Base-by-base conservation (phyloP, 2,113 vertebrate genomes). In the Lanius ludovicianus region DNA sequence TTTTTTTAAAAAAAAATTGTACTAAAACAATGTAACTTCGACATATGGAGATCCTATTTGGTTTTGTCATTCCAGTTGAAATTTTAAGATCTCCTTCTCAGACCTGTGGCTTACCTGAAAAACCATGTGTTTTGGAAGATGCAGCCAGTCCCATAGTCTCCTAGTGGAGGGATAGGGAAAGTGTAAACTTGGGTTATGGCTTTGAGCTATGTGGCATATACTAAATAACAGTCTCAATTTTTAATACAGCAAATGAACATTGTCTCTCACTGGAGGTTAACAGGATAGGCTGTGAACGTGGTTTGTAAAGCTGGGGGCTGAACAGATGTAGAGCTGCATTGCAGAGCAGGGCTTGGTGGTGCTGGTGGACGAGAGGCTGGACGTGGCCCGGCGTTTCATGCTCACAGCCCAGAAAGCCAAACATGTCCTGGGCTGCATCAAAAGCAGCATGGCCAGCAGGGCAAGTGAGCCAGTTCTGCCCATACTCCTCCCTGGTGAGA, bases 141-240 rank as follows among this genome's bases (percentile, higher is more conserved):
- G 49, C 11, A 74, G 12, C 4, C 10, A 19, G 20, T 53, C 21
- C 7, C 3, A 4, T 47, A 18, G 14, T 69, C 23, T 75, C 9
- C n/a, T 56, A n/a, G 37, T 23, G 79, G 28, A 27, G 28, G 15
- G 19, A 53, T 33, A 8, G 24, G 4, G 9, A 74, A 69, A 19
- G 37, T 76, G 33, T 53, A 39, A 1, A 53, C 15, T 1, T 1
- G 7, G 35, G 11, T 85, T 65, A 39, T 4, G 15, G 17, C 14
- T 75, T 87, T 84, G 16, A 52, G 35, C 41, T 89, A 0, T 10
- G 24, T 81, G 21, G 22, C 7, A 2, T 77, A 9, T 21, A 8
- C 13, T 68, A 77, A 75, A n/a, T 49, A 65, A 33, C 39, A 23
- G 7, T 59, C 10, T 55, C 7, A 1, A 0, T 3, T 2, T 62